Evolutionary conservation across 2,888 invertebrate species (phyloP).

Genomic region (Bombylius discolor): DNA sequence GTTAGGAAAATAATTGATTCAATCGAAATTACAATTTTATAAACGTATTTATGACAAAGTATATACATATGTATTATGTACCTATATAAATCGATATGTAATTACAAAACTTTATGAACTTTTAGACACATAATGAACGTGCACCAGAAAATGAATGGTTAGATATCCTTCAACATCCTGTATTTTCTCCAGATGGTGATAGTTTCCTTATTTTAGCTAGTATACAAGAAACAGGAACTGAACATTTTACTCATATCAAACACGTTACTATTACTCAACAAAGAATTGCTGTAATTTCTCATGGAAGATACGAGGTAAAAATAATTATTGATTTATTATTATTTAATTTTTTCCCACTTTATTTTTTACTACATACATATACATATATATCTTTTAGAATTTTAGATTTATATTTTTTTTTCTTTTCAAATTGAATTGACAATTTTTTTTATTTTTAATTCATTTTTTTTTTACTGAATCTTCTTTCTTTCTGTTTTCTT

Average conservation of each 20-base stretch:
- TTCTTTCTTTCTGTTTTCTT: too few relatives aligned
- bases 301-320: constrained; percentile 70
- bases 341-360: neutral
- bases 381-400: neutral
- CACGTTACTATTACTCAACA: constrained; percentile 71
- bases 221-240: constrained; percentile 71
- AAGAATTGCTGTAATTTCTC: constrained; percentile 71
- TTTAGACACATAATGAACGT: constrained; percentile 61
- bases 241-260: constrained; percentile 79
- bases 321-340: constrained; percentile 1
- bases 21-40: too few relatives aligned
- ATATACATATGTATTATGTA: neutral
- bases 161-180: constrained; percentile 70
- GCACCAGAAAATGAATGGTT: constrained; percentile 77
- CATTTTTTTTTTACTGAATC: too few relatives aligned
- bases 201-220: constrained; percentile 70
- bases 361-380: neutral
- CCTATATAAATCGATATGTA: too few relatives aligned
- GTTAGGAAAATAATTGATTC: too few relatives aligned
- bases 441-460: too few relatives aligned
- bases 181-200: constrained; percentile 72
- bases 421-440: neutral
- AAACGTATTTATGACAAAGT: neutral
- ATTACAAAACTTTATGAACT: neutral
- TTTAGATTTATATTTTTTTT: neutral